Conservation (phyloP, 2,888 invertebrate species). For the Sarcophaga subvicina region DNA sequence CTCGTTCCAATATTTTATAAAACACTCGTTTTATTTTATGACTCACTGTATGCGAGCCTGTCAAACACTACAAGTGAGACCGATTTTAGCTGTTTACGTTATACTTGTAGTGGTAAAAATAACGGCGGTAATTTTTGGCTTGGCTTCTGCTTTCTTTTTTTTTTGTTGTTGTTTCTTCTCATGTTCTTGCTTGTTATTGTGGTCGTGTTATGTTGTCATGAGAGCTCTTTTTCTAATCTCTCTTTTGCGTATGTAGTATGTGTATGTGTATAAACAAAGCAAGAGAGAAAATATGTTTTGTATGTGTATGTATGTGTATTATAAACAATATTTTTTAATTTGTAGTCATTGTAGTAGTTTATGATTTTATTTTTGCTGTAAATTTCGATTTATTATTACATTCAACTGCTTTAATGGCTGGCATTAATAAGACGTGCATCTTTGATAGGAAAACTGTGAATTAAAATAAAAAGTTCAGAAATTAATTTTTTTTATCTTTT, state of each 20-base stretch:
- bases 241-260: not conserved
- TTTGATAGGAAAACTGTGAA: too few relatives aligned
- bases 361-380: too few relatives aligned
- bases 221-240: not conserved
- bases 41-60: not conserved
- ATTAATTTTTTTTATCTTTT: too few relatives aligned
- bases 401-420: too few relatives aligned
- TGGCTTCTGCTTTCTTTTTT: too few relatives aligned
- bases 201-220: constrained; percentile 24
- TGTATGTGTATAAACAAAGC: not conserved
- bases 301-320: constrained; percentile 1
- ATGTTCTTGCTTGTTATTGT: constrained; percentile 23
- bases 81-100: not conserved
- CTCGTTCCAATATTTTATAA: too few relatives aligned
- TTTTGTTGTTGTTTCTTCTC: not conserved
- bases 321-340: constrained; percentile 48
- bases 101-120: not conserved
- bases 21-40: not conserved
- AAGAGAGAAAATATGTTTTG: not conserved
- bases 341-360: constrained; percentile 43
- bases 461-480: too few relatives aligned
- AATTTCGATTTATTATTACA: too few relatives aligned
- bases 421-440: too few relatives aligned
- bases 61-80: too few relatives aligned
- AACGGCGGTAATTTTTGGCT: too few relatives aligned